These are phyloP conservation scores for Aix galericulata DNA, from an alignment of 2,113 vertebrate species.

Conservation along the genomic window DNA sequence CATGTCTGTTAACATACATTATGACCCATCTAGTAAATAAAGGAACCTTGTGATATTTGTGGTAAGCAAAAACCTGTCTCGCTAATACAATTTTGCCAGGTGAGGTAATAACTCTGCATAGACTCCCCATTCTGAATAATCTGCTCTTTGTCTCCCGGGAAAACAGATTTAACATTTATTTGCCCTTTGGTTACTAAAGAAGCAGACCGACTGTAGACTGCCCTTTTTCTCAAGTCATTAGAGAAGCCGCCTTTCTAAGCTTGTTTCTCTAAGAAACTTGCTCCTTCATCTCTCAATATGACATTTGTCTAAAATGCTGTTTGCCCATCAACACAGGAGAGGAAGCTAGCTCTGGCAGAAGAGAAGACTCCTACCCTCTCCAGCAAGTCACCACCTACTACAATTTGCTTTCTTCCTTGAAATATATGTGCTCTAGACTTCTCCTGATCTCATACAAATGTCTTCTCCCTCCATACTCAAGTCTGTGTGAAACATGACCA, in stretches of 20 bases:
- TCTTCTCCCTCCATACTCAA: not conserved
- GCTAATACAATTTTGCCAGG: not conserved
- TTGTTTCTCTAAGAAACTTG: not conserved
- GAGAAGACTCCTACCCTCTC: not conserved
- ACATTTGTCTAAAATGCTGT: not conserved
- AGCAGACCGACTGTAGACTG: not conserved
- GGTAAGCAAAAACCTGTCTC: not conserved
- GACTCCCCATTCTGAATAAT: not conserved
- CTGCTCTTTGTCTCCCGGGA: not conserved
- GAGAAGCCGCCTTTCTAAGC: not conserved
- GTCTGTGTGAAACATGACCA: not conserved
- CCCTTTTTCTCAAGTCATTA: not conserved
- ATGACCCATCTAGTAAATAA: constrained; percentile 1
- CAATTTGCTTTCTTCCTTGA: not conserved
- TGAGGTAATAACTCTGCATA: not conserved
- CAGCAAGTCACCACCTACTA: not conserved
- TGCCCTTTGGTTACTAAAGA: not conserved
- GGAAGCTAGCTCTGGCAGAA: not conserved
- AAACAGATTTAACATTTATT: not conserved
- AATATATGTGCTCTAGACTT: fast-evolving
- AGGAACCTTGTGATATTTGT: not conserved
- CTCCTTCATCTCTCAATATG: not conserved
- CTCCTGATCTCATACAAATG: not conserved
- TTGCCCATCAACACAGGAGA: not conserved
- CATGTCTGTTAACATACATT: not conserved